Evolutionary conservation across 2,797 vertebrate genomes (phyloP), one percentile per base, ranked within the genome.

Genomic region (Notoglanidium macrostoma): DNA sequence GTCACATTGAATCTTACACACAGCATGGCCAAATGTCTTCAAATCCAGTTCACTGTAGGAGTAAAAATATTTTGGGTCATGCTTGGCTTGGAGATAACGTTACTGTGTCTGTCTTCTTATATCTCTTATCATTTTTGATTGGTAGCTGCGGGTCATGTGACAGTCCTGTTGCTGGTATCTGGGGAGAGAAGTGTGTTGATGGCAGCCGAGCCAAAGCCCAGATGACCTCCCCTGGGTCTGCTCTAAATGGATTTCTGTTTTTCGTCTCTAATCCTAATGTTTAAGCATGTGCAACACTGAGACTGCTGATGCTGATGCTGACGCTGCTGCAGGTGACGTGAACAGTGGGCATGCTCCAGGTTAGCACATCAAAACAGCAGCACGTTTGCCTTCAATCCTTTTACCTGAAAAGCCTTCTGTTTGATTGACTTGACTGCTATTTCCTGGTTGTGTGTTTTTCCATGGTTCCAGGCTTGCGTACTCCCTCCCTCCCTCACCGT

Each of bases 241-340:
- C 67, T 72, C 88, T 93, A 92, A 94, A 92, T 92, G 93, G 93
- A 94, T 95, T 94, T 95, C 92, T 94, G 94, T 94, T 93, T 95
- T 95, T 95, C 93, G 93, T 93, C 94, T 94, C 94, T 95, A 95
- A 95, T 94, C 94, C 93, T 90, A 88, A 65, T 84, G 87, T 88
- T 80, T 72, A 83, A 88, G 83, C 85, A 65, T 79, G 83, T 57
- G 86, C 70, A 54, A 84, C 86, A 88, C 89, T 83, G 77, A 70
- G 40, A 85, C 84, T 67, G 54, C 80, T 17, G 84, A 87, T 89
- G 57, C 85, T 12, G 78, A 87, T 88, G 79, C 87, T 46, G 55
- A 81, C 23, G 54, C 81, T 61, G 55, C 86, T 57, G 49, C 55
- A 57, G 63, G 51, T 90, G 77, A 54, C 4, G 46, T 21, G 57